Evolutionary conservation across 2,888 invertebrate species (phyloP).

Genomic region (Nephrotoma appendiculata): DNA sequence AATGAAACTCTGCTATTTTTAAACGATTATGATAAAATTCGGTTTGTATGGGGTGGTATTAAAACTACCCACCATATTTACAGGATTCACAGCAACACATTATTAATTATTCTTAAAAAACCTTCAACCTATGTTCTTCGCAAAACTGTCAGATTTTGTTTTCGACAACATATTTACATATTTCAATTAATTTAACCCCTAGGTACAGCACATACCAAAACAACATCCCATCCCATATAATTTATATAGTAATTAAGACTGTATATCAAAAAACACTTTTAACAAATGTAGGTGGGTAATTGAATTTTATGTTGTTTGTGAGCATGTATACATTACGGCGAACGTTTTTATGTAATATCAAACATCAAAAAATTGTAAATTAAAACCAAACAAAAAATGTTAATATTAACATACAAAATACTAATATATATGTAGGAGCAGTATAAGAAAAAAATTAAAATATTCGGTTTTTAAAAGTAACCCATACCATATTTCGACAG

Average conservation of each 20-base stretch:
- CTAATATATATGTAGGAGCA: not conserved
- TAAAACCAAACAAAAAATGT: not conserved
- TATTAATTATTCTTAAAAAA: too few species aligned
- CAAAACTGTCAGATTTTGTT: too few species aligned
- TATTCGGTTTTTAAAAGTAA: not conserved
- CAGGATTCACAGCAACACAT: too few species aligned
- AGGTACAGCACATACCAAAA: not conserved
- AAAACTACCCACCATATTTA: too few species aligned
- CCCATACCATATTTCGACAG: slow-evolving; percentile 35
- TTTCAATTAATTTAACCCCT: not conserved
- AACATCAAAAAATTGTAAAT: not conserved
- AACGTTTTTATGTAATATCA: not conserved
- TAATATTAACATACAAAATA: too few species aligned
- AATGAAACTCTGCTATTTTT: too few species aligned
- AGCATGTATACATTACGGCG: not conserved
- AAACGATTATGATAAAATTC: too few species aligned
- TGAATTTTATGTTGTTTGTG: too few species aligned
- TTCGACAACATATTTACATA: too few species aligned
- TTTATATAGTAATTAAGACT: not conserved
- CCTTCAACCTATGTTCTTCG: too few species aligned
- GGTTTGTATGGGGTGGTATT: too few species aligned
- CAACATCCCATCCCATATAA: not conserved
- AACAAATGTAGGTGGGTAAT: not conserved
- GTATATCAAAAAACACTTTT: not conserved
- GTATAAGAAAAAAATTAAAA: not conserved